Conservation (phyloP, 2,888 invertebrate species). For the Sphaeridia pumilis region DNA sequence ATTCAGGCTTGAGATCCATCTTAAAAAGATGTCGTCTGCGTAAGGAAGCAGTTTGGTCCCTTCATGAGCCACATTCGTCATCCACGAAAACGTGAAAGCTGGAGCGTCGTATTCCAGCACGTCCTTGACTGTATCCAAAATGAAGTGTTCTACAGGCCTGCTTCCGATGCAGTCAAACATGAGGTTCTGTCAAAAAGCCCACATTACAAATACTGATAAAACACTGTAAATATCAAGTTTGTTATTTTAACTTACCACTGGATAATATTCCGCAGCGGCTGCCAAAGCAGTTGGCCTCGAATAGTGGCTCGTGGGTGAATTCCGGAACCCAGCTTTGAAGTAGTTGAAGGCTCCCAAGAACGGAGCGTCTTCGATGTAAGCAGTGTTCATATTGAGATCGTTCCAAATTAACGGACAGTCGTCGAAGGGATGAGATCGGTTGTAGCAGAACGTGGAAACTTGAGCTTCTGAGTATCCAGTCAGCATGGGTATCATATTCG, state of each 20-base stretch:
- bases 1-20: constrained; percentile 40
- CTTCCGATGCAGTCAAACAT: constrained; percentile 13
- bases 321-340: constrained; percentile 10
- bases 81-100: constrained; percentile 7
- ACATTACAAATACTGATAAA: background rate
- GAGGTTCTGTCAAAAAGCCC: constrained; percentile 3
- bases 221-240: background rate
- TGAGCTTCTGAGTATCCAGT: constrained; percentile 36
- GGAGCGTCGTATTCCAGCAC: background rate
- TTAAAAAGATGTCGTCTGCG: constrained; percentile 14
- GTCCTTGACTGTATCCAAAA: constrained; percentile 8
- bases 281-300: constrained; percentile 9
- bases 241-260: background rate
- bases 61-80: constrained; percentile 11
- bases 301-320: constrained; percentile 10
- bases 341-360: constrained; percentile 12
- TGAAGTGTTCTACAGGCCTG: constrained; percentile 3
- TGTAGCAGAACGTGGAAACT: constrained; percentile 22
- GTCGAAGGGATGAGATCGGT: constrained; percentile 31
- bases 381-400: constrained; percentile 10
- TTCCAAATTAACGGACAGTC: constrained; percentile 29
- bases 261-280: constrained; percentile 6
- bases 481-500: constrained; percentile 42
- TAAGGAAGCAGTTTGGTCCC: constrained; percentile 5
- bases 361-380: constrained; percentile 13